Conservation (phyloP, 2,888 invertebrate species). For the Bruchidius siliquastri region DNA sequence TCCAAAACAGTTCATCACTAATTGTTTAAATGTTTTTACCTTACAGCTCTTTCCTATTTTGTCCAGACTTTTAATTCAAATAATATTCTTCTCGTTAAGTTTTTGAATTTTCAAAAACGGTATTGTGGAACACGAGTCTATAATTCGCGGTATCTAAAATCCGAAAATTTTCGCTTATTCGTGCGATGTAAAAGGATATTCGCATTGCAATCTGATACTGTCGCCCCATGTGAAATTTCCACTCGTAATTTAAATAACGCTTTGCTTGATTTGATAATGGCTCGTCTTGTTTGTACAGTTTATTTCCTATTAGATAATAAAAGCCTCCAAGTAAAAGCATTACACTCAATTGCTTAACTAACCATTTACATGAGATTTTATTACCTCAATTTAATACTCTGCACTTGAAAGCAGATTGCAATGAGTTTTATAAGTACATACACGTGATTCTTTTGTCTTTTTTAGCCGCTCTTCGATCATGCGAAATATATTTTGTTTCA, state of each 20-base stretch:
- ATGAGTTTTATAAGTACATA: neutral
- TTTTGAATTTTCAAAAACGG: too few relatives aligned
- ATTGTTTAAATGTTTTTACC: too few relatives aligned
- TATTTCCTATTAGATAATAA: neutral
- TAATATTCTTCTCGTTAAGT: too few relatives aligned
- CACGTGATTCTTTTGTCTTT: too few relatives aligned
- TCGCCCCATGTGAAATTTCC: neutral
- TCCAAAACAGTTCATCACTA: too few relatives aligned
- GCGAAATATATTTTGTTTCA: too few relatives aligned
- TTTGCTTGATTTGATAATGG: neutral
- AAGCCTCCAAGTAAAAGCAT: neutral
- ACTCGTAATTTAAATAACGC: neutral
- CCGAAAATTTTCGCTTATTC: too few relatives aligned
- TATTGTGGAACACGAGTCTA: too few relatives aligned
- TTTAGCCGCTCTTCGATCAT: too few relatives aligned
- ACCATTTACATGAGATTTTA: neutral
- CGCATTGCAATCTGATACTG: neutral
- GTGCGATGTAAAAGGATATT: neutral
- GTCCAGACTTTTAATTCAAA: too few relatives aligned
- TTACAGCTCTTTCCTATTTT: too few relatives aligned
- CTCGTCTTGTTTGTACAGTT: neutral
- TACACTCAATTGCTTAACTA: neutral
- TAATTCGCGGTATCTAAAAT: too few relatives aligned
- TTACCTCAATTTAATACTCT: neutral
- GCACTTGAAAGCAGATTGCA: neutral